Conservation (phyloP, 2,888 invertebrate genomes). For the Machimus atricapillus region DNA sequence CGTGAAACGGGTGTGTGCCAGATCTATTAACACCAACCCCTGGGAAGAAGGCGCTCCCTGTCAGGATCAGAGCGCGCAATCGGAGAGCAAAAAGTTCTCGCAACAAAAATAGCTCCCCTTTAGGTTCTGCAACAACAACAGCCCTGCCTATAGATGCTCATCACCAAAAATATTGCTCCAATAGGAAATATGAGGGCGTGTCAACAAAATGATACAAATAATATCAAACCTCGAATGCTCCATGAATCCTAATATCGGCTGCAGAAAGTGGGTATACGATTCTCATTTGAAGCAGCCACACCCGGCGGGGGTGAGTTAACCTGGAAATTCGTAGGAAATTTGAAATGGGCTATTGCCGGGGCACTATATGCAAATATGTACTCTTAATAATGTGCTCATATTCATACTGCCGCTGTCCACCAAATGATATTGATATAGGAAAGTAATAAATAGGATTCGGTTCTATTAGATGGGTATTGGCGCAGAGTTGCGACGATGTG, state of each 20-base stretch:
- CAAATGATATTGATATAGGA: conserved; percentile 16
- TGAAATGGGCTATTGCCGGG: background rate
- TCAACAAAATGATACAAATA: conserved; percentile 46
- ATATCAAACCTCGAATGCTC: conserved; percentile 4
- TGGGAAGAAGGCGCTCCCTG: conserved; percentile 35
- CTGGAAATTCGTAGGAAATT: background rate
- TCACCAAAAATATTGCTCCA: conserved; percentile 42
- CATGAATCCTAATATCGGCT: background rate
- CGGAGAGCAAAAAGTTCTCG: conserved; percentile 2
- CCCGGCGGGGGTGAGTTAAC: background rate
- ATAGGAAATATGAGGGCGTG: conserved; percentile 47
- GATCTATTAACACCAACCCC: conserved; percentile 26
- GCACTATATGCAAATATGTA: conserved; percentile 30
- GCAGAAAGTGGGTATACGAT: background rate
- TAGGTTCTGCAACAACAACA: conserved; percentile 5
- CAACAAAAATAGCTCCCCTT: conserved; percentile 22
- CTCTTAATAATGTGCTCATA: conserved; percentile 15
- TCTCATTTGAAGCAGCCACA: background rate
- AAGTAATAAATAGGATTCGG: background rate
- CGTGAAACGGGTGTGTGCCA: background rate
- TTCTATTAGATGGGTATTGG: background rate
- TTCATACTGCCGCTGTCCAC: background rate
- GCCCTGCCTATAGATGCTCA: background rate
- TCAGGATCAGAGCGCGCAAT: conserved; percentile 24
- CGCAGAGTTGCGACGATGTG: background rate